A percentile compares a stretch with the other conserved stretches of the same genome.
These are phyloP conservation scores for Caenorhabditis becei DNA, from an alignment of 2,888 invertebrate genomes.

Conservation along the genomic window DNA sequence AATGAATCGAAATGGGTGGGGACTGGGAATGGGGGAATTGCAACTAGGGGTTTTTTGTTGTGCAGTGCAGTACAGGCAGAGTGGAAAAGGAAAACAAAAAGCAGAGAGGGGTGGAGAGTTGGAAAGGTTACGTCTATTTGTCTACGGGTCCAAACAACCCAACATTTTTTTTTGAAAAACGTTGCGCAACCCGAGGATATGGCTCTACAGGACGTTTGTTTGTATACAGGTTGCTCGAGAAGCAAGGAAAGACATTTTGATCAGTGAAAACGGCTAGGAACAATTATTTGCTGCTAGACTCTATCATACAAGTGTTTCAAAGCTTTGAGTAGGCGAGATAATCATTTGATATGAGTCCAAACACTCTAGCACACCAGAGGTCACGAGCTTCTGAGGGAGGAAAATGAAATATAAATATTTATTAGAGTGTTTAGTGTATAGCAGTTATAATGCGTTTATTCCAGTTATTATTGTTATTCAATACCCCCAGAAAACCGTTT, in stretches of 20 bases:
- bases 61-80: neutral
- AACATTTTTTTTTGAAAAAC: neutral
- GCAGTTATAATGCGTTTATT: neutral
- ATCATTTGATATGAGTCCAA: neutral
- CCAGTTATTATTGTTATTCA: no score
- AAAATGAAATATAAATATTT: no score
- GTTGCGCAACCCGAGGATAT: neutral
- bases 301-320: neutral
- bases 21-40: neutral
- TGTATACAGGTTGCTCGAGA: constrained; percentile 13
- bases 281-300: constrained; percentile 2
- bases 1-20: constrained; percentile 10
- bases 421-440: no score
- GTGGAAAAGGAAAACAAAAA: neutral
- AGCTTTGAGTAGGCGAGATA: no score
- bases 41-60: neutral
- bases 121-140: constrained; percentile 3
- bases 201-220: constrained; percentile 10
- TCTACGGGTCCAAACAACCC: constrained; percentile 6
- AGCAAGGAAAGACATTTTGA: neutral
- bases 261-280: neutral
- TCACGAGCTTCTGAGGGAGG: no score
- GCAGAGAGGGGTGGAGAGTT: constrained; percentile 5
- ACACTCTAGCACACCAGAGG: neutral
- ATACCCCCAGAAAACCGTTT: no score